Evolutionary conservation across 1,140 invertebrate genomes (phyloP).

Genomic region (Charaxes varanes): DNA sequence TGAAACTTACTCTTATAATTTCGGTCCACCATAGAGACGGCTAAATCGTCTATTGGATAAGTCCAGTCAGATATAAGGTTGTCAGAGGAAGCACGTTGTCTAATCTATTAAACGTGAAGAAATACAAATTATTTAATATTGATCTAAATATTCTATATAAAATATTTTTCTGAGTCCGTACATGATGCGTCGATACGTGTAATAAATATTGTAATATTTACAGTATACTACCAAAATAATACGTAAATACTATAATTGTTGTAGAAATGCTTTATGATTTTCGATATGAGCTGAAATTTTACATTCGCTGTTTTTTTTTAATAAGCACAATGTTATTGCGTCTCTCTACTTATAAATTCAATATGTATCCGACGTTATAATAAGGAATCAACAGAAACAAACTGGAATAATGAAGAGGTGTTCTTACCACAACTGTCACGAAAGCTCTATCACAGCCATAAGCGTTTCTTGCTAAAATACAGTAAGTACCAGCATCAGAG

Average conservation of each 20-base stretch:
- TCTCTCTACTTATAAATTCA: no score
- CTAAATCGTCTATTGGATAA: slow-evolving; percentile 45
- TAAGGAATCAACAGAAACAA: no score
- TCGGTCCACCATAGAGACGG: slow-evolving; percentile 31
- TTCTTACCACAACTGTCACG: slow-evolving; percentile 86
- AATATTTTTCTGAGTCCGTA: not conserved
- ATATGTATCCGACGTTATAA: no score
- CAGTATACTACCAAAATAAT: no score
- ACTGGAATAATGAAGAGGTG: no score
- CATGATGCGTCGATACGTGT: no score
- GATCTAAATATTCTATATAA: slow-evolving; percentile 1
- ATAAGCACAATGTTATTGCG: no score
- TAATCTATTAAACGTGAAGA: slow-evolving; percentile 66
- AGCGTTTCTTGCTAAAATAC: slow-evolving; percentile 92
- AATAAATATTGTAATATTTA: no score
- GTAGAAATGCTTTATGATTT: no score
- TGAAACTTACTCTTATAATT: slow-evolving; percentile 77
- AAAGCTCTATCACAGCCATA: slow-evolving; percentile 91
- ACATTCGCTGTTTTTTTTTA: no score
- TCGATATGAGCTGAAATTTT: no score
- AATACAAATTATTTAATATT: slow-evolving; percentile 1
- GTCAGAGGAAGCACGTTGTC: slow-evolving; percentile 80
- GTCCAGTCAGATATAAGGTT: slow-evolving; percentile 78
- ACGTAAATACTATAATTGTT: no score
- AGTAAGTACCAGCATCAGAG: slow-evolving; percentile 95